Evolutionary conservation across 1,140 invertebrate genomes (phyloP), one percentile per base, ranked within the genome.

Genomic region (Drosophila repleta): DNA sequence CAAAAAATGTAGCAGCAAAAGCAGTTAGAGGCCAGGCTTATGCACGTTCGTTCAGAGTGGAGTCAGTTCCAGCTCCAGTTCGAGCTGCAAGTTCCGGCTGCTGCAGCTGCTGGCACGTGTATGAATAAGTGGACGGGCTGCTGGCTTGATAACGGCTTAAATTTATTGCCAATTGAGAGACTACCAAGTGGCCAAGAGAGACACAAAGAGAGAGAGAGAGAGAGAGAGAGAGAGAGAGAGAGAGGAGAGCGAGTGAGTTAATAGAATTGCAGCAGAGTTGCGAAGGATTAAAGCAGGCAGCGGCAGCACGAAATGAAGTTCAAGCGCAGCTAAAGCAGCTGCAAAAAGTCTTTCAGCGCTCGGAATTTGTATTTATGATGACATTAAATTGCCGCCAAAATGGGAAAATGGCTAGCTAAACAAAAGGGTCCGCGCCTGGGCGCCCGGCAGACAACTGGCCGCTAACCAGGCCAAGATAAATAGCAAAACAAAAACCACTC

Each of bases 331-430:
- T 43, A 39, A 66, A 58, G 32, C 7, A 55, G 48, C 57, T 61
- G 66, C 43, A 49, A 69, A 69, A 74, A 84, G 58, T 63, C 83
- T 75, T 75, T 85, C 76, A 65, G 71, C 45, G 58, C 64, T 63
- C 69, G 74, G 75, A 88, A 87, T 88, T 87, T 88, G 83, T 83
- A 88, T 87, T 87, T 88, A 88, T 88, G 75, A 87, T 67, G 83
- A 82, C 83, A 87, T 76, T 83, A 87, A 88, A 87, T 82, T 64
- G 75, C 83, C 83, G 71, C 79, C 68, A 57, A 83, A 65, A 69
- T 60, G 46, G 21, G 24, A 48, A 11, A 63, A 49, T 11, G 15
- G 15, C 48, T 29, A 55, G 24, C 53, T 45, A 65, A 55, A 43
- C 51, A 65, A 55, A 43, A 43, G 41, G n/a, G 18, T 15, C 48